Evolutionary conservation across 2,888 invertebrate species (phyloP), one percentile per base, ranked within the genome.

Genomic region (Cerastis rubricosa): DNA sequence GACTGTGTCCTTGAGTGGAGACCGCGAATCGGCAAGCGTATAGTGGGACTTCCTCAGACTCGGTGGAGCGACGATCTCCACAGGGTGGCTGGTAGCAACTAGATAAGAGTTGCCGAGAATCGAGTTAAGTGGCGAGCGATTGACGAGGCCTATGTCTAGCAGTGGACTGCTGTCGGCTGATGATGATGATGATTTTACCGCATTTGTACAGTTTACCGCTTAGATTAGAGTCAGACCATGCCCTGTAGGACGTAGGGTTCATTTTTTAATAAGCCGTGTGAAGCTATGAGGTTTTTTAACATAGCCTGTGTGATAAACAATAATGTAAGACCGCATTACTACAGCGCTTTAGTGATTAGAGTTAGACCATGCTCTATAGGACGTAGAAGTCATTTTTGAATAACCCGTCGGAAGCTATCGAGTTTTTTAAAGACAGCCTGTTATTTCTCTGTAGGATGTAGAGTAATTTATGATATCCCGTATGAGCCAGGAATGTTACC

Each of bases 281-380:
- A 43, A 64, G 43, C 43, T 22, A 17, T 43, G 29, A 64, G 9
- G n/a, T 11, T 47, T 25, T 17, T 6, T 14, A 19, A 45, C 2
- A 35, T 0, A 73, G 2, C n/a, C 7, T 9, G 35, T 35, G 35
- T 5, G 35, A 19, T 61, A 35, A 94, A 93, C 74, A 92, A 93
- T 59, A 90, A 92, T 47, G 95, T 95, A 72, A 93, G 93, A 43
- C 29, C 0, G n/a, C 49, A 76, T 43, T 80, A 64, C 54, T 74
- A 64, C 82, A 76, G 29, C 11, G 59, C 74, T 76, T 74, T 73
- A 63, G 14, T 25, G 45, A 4, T 74, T 74, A 74, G 40, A 6
- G 22, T 76, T 74, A 64, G 64, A 43, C n/a, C n/a, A 43, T 64
- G 43, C 64, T 64, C 64, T 17, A n/a, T 43, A 64, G 43, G 64